Conservation (phyloP, 1,140 invertebrate species). For the Sitobion miscanthi region DNA sequence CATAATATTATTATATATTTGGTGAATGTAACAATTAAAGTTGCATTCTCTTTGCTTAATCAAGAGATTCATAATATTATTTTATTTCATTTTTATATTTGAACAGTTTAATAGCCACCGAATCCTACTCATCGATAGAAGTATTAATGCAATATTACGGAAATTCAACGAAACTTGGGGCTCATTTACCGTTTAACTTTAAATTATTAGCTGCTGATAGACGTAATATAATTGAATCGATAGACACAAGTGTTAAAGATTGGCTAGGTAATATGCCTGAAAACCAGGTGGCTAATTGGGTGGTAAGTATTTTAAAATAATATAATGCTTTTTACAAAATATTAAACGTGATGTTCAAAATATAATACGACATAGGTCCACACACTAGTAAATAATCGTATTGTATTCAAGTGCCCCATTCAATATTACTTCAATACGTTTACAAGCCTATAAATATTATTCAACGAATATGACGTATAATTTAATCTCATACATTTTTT, state of each 20-base stretch:
- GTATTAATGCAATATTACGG: background rate
- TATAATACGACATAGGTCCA: background rate
- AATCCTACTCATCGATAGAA: background rate
- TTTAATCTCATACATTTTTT: background rate
- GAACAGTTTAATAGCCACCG: background rate
- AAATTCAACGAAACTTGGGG: background rate
- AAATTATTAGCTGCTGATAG: background rate
- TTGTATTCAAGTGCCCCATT: background rate
- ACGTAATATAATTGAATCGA: background rate
- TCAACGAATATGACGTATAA: background rate
- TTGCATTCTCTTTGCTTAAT: background rate
- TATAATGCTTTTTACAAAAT: background rate
- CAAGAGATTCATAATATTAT: too few relatives aligned
- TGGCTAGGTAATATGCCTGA: background rate
- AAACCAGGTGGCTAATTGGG: background rate
- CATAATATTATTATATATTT: background rate
- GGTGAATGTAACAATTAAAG: background rate
- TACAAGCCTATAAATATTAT: background rate
- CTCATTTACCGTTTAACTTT: conserved; percentile 29
- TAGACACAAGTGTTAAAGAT: background rate
- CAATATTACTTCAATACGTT: background rate
- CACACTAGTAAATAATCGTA: background rate
- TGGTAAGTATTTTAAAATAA: background rate
- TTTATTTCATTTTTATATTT: background rate
- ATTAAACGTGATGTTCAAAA: background rate